phyloP scores from a whole-genome alignment of 1,140 invertebrate species.

The Whitmania pigra region DNA sequence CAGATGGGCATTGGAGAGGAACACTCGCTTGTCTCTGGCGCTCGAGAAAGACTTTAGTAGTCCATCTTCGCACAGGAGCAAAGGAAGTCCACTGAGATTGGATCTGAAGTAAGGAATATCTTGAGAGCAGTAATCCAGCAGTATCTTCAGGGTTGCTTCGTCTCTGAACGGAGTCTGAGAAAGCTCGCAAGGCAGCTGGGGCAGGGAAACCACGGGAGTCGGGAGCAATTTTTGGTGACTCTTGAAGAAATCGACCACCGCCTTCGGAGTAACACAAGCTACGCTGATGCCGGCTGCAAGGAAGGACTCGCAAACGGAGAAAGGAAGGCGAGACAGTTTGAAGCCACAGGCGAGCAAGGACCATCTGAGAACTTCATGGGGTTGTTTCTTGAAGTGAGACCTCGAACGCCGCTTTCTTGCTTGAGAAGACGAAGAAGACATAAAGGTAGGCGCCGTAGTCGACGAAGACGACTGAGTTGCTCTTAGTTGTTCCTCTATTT shows the following conservation, averaged over 20 bases:
- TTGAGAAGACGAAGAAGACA: constrained; percentile 9
- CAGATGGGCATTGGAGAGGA: constrained; percentile 12
- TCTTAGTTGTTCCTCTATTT: constrained; percentile 16
- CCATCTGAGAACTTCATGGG: constrained; percentile 17
- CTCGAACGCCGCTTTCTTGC: constrained; percentile 5
- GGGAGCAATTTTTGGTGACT: not conserved
- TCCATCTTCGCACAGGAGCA: constrained; percentile 21
- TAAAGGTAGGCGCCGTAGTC: not conserved
- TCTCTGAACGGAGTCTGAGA: constrained; percentile 21
- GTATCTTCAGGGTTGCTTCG: constrained; percentile 10
- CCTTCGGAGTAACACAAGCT: constrained; percentile 18
- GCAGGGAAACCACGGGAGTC: constrained; percentile 6
- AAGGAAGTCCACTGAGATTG: constrained; percentile 22
- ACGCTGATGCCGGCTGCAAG: constrained; percentile 19
- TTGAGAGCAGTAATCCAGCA: constrained; percentile 23
- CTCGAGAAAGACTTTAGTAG: constrained; percentile 17
- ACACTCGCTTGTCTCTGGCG: constrained; percentile 18
- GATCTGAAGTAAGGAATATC: constrained; percentile 11
- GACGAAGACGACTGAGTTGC: not conserved
- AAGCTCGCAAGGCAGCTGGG: constrained; percentile 4
- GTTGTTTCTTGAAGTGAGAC: constrained; percentile 14
- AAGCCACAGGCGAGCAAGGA: constrained; percentile 22
- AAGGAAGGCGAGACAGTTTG: constrained; percentile 20
- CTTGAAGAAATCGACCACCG: constrained; percentile 16
- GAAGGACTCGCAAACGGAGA: constrained; percentile 22